phyloP scores from a whole-genome alignment of 1,140 invertebrate species.

The Apis florea region DNA sequence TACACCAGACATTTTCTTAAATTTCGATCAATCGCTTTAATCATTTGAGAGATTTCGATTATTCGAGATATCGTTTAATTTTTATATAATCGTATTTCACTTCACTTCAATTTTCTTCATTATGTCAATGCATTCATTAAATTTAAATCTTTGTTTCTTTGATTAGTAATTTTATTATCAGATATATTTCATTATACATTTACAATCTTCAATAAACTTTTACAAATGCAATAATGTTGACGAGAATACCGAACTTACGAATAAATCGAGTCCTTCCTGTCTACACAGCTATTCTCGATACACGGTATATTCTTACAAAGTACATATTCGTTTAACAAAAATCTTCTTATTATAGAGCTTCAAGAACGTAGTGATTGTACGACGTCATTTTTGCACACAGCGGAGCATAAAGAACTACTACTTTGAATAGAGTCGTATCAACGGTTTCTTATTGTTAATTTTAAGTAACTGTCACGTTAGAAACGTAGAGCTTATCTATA shows the following conservation, averaged over 20 bases:
- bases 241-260: conserved; percentile 41
- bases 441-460: not conserved
- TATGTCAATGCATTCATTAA: not conserved
- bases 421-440: conserved; percentile 3
- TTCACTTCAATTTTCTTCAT: no score
- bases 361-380: conserved; percentile 10
- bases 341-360: conserved; percentile 15
- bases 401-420: not conserved
- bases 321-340: conserved; percentile 37
- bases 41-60: not conserved
- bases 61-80: not conserved
- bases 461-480: not conserved
- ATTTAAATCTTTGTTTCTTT: not conserved
- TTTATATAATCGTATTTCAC: not conserved
- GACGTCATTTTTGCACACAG: conserved; percentile 11
- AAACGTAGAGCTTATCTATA: conserved; percentile 24
- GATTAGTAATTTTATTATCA: conserved; percentile 56
- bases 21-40: not conserved
- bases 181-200: conserved; percentile 56
- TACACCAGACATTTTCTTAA: not conserved
- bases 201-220: conserved; percentile 65
- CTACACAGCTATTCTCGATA: conserved; percentile 38
- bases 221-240: conserved; percentile 64
- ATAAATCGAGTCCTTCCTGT: conserved; percentile 29
- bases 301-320: conserved; percentile 46